Percentiles rank a stretch among this genome's conserved stretches.
Evolutionary conservation across 2,797 vertebrate species (phyloP).

Genomic region (Lithobates sylvaticus): DNA sequence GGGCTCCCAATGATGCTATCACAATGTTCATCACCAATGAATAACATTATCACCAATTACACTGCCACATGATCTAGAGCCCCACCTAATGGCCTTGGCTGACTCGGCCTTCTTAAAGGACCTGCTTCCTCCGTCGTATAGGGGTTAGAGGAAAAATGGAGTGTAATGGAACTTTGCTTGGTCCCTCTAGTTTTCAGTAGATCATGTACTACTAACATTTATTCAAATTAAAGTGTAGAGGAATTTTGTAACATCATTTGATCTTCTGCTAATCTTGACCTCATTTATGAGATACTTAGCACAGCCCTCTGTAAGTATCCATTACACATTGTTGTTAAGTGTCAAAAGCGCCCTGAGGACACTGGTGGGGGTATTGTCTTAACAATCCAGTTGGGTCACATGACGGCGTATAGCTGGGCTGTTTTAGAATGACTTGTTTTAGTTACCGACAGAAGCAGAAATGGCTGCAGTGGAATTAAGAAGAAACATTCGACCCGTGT

Average conservation of each 20-base stretch:
- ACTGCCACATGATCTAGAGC: no score
- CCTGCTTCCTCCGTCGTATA: no score
- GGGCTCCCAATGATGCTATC: no score
- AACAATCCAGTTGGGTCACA: constrained; percentile 31
- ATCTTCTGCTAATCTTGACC: not conserved
- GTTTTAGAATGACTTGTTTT: not conserved
- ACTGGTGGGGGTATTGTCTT: constrained; percentile 10
- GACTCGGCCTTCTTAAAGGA: no score
- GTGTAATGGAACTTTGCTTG: no score
- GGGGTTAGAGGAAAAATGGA: no score
- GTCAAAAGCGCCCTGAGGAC: constrained; percentile 2
- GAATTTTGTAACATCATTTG: not conserved
- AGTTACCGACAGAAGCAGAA: constrained; percentile 18
- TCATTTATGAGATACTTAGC: not conserved
- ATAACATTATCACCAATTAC: no score
- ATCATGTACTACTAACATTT: no score
- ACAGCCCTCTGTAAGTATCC: not conserved
- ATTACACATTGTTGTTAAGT: not conserved
- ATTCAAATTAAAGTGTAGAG: no score
- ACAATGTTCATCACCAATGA: no score
- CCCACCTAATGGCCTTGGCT: no score
- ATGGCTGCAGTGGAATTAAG: constrained; percentile 27
- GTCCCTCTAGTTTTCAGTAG: no score
- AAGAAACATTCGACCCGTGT: not conserved
- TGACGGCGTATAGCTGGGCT: not conserved